phyloP scores from a whole-genome alignment of 2,888 invertebrate species.

The Dryomyza anilis region DNA sequence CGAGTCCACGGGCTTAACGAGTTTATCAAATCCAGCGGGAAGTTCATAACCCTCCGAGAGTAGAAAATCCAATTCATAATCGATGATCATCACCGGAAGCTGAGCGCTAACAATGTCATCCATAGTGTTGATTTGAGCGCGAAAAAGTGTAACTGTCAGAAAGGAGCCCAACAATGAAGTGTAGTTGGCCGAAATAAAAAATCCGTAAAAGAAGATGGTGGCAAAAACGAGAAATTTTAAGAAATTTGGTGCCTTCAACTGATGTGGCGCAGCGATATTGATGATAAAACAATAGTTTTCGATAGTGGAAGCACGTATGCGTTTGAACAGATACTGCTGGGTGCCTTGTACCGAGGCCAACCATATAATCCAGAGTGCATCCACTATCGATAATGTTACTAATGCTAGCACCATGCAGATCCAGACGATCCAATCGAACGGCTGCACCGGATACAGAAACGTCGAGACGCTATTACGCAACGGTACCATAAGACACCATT shows the following conservation, averaged over 20 bases:
- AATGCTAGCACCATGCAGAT: constrained; percentile 37
- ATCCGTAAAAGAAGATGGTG: constrained; percentile 44
- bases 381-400: constrained; percentile 29
- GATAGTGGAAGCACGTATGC: background rate
- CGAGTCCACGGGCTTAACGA: constrained; percentile 44
- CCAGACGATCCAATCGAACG: constrained; percentile 45
- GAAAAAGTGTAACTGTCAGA: constrained; percentile 46
- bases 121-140: constrained; percentile 47
- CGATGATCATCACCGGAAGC: constrained; percentile 47
- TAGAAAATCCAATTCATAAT: constrained; percentile 47
- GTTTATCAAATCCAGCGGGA: constrained; percentile 36
- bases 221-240: constrained; percentile 39
- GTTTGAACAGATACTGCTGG: background rate
- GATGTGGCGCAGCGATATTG: constrained; percentile 40
- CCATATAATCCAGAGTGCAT: background rate
- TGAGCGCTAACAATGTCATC: constrained; percentile 42
- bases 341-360: background rate
- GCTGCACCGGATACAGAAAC: constrained; percentile 46
- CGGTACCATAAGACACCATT: constrained; percentile 50
- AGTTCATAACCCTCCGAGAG: constrained; percentile 34
- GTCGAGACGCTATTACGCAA: constrained; percentile 45
- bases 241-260: constrained; percentile 32
- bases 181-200: constrained; percentile 46
- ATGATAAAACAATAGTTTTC: constrained; percentile 42
- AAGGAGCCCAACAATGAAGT: constrained; percentile 51